Percentiles rank a stretch among this genome's conserved stretches.
Conservation (phyloP, 2,797 vertebrate genomes). For the Caiman crocodilus region DNA sequence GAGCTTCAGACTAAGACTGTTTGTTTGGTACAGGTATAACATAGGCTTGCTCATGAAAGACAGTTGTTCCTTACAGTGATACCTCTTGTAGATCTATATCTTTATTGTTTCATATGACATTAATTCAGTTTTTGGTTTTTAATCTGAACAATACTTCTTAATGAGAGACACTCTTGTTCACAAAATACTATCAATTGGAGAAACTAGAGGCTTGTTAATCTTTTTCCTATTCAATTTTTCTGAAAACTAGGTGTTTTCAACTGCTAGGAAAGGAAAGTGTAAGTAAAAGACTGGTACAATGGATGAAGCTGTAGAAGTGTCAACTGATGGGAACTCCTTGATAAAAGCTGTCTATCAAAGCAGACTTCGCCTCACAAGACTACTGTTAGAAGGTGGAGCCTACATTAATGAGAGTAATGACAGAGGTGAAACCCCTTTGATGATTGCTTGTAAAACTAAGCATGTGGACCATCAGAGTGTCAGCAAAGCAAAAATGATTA, state of each 20-base stretch:
- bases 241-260: not conserved
- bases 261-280: not conserved
- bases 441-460: constrained; percentile 91
- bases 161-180: not conserved
- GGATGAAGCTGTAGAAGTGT: constrained; percentile 75
- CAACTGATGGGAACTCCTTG: constrained; percentile 88
- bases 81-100: not conserved
- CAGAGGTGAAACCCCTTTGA: constrained; percentile 90
- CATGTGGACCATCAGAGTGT: constrained; percentile 88
- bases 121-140: not conserved
- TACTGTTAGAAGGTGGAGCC: constrained; percentile 92
- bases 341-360: constrained; percentile 92
- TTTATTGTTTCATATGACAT: not conserved
- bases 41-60: not conserved
- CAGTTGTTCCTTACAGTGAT: not conserved
- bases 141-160: no score
- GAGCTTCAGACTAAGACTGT: not conserved
- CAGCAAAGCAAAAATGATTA: constrained; percentile 90
- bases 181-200: not conserved
- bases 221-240: not conserved
- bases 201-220: not conserved
- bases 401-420: constrained; percentile 95
- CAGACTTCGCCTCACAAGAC: constrained; percentile 90
- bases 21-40: not conserved
- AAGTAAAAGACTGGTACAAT: constrained; percentile 34